Percentiles rank a stretch among this genome's conserved stretches.
phyloP scores from a whole-genome alignment of 2,888 invertebrate species.

The Griposia aprilina region DNA sequence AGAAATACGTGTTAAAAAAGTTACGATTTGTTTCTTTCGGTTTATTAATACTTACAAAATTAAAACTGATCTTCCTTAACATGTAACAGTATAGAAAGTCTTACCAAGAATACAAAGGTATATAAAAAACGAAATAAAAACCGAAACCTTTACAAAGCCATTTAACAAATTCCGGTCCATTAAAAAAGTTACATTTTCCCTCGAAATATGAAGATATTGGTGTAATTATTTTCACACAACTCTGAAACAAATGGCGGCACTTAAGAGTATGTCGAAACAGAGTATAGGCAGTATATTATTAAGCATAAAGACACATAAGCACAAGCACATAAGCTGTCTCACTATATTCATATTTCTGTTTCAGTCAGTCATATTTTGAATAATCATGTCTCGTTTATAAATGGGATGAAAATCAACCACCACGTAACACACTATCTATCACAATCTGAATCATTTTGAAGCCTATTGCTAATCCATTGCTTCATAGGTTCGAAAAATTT shows the following conservation, averaged over 20 bases:
- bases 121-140: slow-evolving; percentile 10
- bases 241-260: slow-evolving; percentile 34
- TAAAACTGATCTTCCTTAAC: neutral
- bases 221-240: slow-evolving; percentile 51
- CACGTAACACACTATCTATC: too few species aligned
- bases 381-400: neutral
- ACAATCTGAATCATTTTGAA: too few species aligned
- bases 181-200: slow-evolving; percentile 22
- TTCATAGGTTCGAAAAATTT: too few species aligned
- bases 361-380: neutral
- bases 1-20: neutral
- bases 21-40: neutral
- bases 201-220: slow-evolving; percentile 46
- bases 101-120: neutral
- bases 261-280: slow-evolving; percentile 17
- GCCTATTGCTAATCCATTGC: too few species aligned
- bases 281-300: neutral
- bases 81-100: neutral
- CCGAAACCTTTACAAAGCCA: slow-evolving; percentile 16
- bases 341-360: neutral
- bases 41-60: neutral
- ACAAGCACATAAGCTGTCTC: neutral
- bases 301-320: neutral
- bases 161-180: slow-evolving; percentile 31
- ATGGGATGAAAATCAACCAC: neutral